Percentiles rank a stretch among this genome's conserved stretches.
Conservation (phyloP, 2,113 vertebrate genomes). For the Anas platyrhynchos region DNA sequence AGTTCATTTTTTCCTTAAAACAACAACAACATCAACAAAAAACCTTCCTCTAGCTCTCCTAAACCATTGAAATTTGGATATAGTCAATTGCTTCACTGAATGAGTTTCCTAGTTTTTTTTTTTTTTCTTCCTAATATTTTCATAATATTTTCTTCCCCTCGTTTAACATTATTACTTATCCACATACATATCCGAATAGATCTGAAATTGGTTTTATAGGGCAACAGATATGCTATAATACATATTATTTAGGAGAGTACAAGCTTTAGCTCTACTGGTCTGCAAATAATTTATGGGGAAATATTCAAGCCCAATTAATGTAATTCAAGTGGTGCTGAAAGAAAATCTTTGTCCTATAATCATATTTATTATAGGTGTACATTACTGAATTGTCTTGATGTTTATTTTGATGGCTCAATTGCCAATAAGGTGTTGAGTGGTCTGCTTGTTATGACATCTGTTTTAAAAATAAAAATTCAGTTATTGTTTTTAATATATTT, state of each 20-base stretch:
- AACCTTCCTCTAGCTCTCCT: neutral
- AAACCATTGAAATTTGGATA: neutral
- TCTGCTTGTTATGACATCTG: neutral
- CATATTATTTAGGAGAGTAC: neutral
- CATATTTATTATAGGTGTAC: neutral
- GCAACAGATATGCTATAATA: neutral
- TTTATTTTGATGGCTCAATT: neutral
- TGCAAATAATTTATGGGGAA: neutral
- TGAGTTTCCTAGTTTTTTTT: neutral
- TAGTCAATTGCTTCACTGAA: neutral
- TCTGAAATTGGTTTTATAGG: slow-evolving; percentile 16
- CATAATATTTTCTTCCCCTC: neutral
- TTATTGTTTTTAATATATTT: neutral
- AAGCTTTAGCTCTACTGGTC: neutral
- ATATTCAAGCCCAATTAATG: slow-evolving; percentile 3
- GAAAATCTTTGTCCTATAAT: neutral
- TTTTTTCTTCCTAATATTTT: neutral
- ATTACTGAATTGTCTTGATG: neutral
- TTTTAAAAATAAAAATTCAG: neutral
- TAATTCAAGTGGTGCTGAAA: neutral
- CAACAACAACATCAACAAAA: neutral
- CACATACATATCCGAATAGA: neutral
- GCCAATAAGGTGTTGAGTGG: neutral
- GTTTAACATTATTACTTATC: neutral
- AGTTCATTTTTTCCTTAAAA: neutral